Evolutionary conservation across 2,888 invertebrate species (phyloP), one percentile per base, ranked within the genome.

Genomic region (Cordilura impudica): DNA sequence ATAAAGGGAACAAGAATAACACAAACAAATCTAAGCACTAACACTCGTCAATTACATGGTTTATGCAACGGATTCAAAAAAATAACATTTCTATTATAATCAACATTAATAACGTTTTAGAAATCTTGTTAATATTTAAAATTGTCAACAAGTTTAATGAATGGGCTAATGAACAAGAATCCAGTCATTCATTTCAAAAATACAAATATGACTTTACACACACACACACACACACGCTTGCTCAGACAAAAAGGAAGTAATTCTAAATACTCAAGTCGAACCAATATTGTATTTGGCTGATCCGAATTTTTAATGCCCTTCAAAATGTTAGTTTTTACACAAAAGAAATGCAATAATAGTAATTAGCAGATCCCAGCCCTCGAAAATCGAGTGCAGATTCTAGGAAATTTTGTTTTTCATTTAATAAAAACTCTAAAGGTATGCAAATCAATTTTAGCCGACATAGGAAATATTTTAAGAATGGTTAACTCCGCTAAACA

Each of bases 41-140:
- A 19, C 18, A 70, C 16, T 35, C 26, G 58, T 18, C 16, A 35
- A 45, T 21, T n/a, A 53, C 2, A 45, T n/a, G 10, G 45, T 26
- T 70, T 61, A 53, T 61, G 45, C 61, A 53, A 69, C 56, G 49
- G 14, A 63, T 69, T 58, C 58, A 23, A 45, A 35, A 67, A 63
- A 14, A 70, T n/a, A 70, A 70, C 61, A 65, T 65, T n/a, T 43
- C 29, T 54, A 47, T 51, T 43, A 70, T 70, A 81, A 72, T 75
- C 73, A 78, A 60, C 76, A 76, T 73, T 60, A 80, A 81, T 75
- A 78, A 73, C 65, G 54, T 80, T 82, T 75, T 43, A 73, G 56
- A 74, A 76, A 76, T 78, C 66, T 74, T 72, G 58, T 81, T 74
- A 81, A 82, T 82, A 79, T 78, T 82, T 82, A 69, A 81, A 78